A percentile compares a stretch with the other conserved stretches of the same genome.
Evolutionary conservation across 1,140 invertebrate genomes (phyloP).

Genomic region (Lordiphosa stackelbergi): DNA sequence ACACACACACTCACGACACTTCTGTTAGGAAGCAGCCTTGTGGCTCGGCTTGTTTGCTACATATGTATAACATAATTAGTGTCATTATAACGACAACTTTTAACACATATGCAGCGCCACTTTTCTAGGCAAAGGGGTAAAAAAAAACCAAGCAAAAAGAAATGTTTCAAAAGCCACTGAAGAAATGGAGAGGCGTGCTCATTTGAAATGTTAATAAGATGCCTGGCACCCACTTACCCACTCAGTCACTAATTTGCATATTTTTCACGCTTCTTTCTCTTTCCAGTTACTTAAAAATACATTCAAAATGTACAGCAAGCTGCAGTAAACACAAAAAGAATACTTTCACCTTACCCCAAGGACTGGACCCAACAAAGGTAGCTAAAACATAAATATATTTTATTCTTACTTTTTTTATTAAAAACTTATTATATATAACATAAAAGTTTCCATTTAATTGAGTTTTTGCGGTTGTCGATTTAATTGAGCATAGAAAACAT

Average conservation of each 20-base stretch:
- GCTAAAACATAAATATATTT: constrained; percentile 50
- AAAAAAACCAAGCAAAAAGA: constrained; percentile 9
- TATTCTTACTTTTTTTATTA: constrained; percentile 13
- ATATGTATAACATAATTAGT: constrained; percentile 75
- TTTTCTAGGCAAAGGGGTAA: constrained; percentile 20
- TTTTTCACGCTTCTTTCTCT: constrained; percentile 55
- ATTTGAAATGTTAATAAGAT: constrained; percentile 69
- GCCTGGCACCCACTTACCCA: constrained; percentile 10
- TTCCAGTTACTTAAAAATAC: constrained; percentile 67
- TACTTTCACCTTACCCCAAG: constrained; percentile 9
- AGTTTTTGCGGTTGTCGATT: constrained; percentile 20
- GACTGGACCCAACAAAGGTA: constrained; percentile 36
- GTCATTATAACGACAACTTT: constrained; percentile 56
- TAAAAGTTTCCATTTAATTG: constrained; percentile 3
- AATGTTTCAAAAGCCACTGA: constrained; percentile 50
- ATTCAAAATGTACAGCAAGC: constrained; percentile 60
- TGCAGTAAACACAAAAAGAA: constrained; percentile 17
- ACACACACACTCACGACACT: constrained; percentile 30
- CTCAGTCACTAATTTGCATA: constrained; percentile 49
- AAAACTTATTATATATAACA: constrained; percentile 33
- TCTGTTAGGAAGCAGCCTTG: neutral
- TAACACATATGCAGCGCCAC: constrained; percentile 13
- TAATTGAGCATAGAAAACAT: constrained; percentile 34
- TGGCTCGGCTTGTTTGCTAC: constrained; percentile 59
- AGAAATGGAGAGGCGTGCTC: constrained; percentile 37